A percentile compares a stretch with the other conserved stretches of the same genome.
Evolutionary conservation across 2,113 vertebrate species (phyloP).

Genomic region (Osmerus mordax): DNA sequence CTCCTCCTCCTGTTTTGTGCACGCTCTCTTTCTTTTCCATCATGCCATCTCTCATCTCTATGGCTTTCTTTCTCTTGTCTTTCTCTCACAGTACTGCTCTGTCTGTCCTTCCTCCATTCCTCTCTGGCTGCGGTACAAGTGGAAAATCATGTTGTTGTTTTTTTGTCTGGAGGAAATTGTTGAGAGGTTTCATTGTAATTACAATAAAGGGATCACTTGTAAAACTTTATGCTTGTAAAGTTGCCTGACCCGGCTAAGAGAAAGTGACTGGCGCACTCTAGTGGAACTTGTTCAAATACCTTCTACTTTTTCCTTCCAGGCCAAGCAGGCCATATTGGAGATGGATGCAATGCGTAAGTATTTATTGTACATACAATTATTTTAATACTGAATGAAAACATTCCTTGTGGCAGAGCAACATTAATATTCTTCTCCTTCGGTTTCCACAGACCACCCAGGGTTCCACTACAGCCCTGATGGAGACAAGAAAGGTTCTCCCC

Average conservation of each 20-base stretch:
- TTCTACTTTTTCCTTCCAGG: slow-evolving; percentile 74
- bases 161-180: slow-evolving; percentile 4
- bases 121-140: neutral
- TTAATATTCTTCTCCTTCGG: neutral
- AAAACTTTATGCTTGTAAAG: slow-evolving; percentile 7
- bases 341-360: slow-evolving; percentile 97
- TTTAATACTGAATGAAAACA: neutral
- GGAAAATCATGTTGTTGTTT: slow-evolving; percentile 10
- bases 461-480: slow-evolving; percentile 85
- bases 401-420: neutral
- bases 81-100: neutral
- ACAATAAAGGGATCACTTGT: slow-evolving; percentile 3
- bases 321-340: slow-evolving; percentile 96
- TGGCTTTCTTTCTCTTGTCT: slow-evolving; percentile 2
- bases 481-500: slow-evolving; percentile 69
- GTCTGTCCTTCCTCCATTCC: slow-evolving; percentile 6
- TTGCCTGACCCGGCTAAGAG: neutral
- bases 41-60: neutral
- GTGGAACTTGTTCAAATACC: slow-evolving; percentile 44
- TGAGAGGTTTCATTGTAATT: slow-evolving; percentile 3
- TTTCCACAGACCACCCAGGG: slow-evolving; percentile 84
- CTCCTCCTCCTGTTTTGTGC: no score
- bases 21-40: neutral
- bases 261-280: slow-evolving; percentile 58
- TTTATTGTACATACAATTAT: slow-evolving; percentile 5